Evolutionary conservation across 2,888 invertebrate species (phyloP).

Genomic region (Blera fallax): DNA sequence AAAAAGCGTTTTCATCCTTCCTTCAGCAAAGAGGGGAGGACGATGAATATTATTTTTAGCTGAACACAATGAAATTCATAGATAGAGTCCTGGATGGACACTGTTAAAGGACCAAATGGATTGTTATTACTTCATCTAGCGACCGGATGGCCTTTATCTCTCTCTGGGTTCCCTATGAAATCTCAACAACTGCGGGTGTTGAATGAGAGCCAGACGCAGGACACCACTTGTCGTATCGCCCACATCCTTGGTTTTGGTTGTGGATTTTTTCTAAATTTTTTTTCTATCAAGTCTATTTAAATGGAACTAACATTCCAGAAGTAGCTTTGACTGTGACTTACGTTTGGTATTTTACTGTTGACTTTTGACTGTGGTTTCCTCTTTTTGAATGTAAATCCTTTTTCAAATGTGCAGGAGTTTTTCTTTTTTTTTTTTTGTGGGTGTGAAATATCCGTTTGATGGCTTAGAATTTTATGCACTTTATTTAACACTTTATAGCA

Average conservation of each 20-base stretch:
- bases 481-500: not conserved
- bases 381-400: slow-evolving; percentile 28
- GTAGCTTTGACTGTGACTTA: slow-evolving; percentile 54
- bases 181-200: slow-evolving; percentile 32
- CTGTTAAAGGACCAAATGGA: slow-evolving; percentile 26
- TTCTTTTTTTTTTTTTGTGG: not conserved
- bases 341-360: slow-evolving; percentile 29
- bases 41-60: slow-evolving; percentile 12
- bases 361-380: slow-evolving; percentile 14
- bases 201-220: slow-evolving; percentile 13
- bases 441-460: slow-evolving; percentile 41
- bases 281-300: slow-evolving; percentile 1
- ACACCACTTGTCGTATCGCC: slow-evolving; percentile 31
- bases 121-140: slow-evolving; percentile 55
- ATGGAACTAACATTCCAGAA: slow-evolving; percentile 35
- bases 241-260: not conserved
- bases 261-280: not conserved
- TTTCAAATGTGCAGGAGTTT: not conserved
- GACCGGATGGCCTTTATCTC: slow-evolving; percentile 29
- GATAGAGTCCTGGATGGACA: not conserved
- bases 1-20: not conserved
- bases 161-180: not conserved
- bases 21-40: not conserved
- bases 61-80: slow-evolving; percentile 43
- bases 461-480: not conserved